Evolutionary conservation across 1,140 invertebrate species (phyloP).

Genomic region (Psix sp.): DNA sequence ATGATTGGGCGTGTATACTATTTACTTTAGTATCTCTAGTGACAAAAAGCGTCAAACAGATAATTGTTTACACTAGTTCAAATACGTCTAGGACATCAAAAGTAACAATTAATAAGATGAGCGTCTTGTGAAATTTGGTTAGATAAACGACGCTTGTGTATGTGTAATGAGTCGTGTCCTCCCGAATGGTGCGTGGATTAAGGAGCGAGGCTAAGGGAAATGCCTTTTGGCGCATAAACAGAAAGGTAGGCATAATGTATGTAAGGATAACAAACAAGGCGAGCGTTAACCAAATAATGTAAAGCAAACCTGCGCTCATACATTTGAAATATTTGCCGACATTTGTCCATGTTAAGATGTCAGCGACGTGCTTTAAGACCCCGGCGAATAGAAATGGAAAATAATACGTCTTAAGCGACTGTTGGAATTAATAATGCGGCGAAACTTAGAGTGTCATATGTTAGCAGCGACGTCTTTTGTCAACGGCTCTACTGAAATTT

Average conservation of each 20-base stretch:
- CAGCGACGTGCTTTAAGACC: slow-evolving; percentile 55
- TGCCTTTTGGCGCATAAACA: slow-evolving; percentile 52
- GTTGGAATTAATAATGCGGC: slow-evolving; percentile 60
- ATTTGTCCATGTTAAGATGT: slow-evolving; percentile 75
- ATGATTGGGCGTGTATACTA: too few species aligned
- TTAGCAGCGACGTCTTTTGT: slow-evolving; percentile 1
- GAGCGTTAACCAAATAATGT: slow-evolving; percentile 72
- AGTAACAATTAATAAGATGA: slow-evolving; percentile 46
- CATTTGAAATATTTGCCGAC: slow-evolving; percentile 70
- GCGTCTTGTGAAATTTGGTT: slow-evolving; percentile 26
- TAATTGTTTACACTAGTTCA: slow-evolving; percentile 6
- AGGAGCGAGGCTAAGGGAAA: slow-evolving; percentile 36
- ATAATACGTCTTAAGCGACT: slow-evolving; percentile 67
- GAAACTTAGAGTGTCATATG: background rate
- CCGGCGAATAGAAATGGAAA: slow-evolving; percentile 67
- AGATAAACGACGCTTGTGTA: slow-evolving; percentile 50
- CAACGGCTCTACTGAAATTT: slow-evolving; percentile 3
- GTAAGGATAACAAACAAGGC: slow-evolving; percentile 70
- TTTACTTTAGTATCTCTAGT: too few species aligned
- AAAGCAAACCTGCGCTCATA: slow-evolving; percentile 68
- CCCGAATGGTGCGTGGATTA: slow-evolving; percentile 49
- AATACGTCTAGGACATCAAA: slow-evolving; percentile 28
- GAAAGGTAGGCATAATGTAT: slow-evolving; percentile 54
- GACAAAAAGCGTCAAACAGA: too few species aligned
- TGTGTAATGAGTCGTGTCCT: slow-evolving; percentile 47